These are phyloP conservation scores for Epistrophe grossulariae DNA, from an alignment of 2,888 invertebrate genomes.

Conservation along the genomic window DNA sequence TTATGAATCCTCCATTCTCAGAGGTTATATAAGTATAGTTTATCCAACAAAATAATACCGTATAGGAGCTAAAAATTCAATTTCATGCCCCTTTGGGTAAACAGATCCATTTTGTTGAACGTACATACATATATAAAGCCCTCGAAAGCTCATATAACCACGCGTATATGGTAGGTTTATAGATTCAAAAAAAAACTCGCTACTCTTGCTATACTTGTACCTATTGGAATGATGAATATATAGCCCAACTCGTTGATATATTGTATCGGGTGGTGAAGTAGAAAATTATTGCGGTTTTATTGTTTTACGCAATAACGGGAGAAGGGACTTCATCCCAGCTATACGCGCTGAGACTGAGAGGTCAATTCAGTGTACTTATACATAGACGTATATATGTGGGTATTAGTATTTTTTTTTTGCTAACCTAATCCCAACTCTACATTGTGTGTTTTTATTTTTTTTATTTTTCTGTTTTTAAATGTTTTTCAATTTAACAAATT, in stretches of 20 bases:
- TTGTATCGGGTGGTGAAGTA: slow-evolving; percentile 54
- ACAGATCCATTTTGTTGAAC: slow-evolving; percentile 56
- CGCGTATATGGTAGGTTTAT: slow-evolving; percentile 14
- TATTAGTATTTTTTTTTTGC: neutral
- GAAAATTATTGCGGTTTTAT: slow-evolving; percentile 72
- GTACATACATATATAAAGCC: slow-evolving; percentile 60
- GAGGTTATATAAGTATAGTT: neutral
- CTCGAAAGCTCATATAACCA: slow-evolving; percentile 41
- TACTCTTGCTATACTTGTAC: neutral
- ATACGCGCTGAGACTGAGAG: slow-evolving; percentile 32
- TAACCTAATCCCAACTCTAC: neutral
- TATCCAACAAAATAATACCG: slow-evolving; percentile 47
- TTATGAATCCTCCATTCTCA: slow-evolving; percentile 39
- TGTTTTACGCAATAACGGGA: slow-evolving; percentile 66
- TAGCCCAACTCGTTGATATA: slow-evolving; percentile 3
- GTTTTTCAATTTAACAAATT: too few relatives aligned
- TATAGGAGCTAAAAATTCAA: slow-evolving; percentile 78
- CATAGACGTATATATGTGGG: neutral
- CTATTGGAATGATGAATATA: neutral
- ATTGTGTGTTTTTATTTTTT: too few relatives aligned
- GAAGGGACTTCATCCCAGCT: slow-evolving; percentile 41
- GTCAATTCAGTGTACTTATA: slow-evolving; percentile 1
- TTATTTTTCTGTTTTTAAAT: too few relatives aligned
- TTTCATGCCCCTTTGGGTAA: slow-evolving; percentile 81
- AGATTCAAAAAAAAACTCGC: neutral